Evolutionary conservation across 2,797 vertebrate genomes (phyloP).

Genomic region (Emys orbicularis): DNA sequence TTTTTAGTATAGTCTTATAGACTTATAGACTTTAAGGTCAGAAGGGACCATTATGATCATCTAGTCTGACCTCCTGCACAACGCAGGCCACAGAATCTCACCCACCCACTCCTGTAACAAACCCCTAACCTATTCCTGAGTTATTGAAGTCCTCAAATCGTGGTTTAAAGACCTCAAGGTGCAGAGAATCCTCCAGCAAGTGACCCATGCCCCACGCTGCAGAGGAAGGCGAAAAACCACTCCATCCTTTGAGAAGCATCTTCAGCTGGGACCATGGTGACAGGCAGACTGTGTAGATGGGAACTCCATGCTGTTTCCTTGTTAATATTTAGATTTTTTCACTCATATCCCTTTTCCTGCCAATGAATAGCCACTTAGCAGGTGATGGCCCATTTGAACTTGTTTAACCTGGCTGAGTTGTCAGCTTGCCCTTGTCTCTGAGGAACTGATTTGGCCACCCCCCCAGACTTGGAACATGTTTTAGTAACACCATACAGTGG

Average conservation of each 20-base stretch:
- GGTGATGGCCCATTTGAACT: neutral
- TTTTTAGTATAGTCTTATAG: neutral
- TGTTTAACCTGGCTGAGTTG: neutral
- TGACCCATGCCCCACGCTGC: too few species aligned
- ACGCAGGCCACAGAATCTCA: too few species aligned
- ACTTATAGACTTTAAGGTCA: too few species aligned
- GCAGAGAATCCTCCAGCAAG: too few species aligned
- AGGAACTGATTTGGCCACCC: neutral
- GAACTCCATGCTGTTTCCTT: neutral
- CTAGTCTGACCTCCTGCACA: too few species aligned
- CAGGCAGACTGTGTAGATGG: neutral
- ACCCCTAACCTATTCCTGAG: too few species aligned
- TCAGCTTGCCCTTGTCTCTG: neutral
- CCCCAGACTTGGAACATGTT: neutral
- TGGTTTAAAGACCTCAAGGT: too few species aligned
- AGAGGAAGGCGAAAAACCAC: neutral
- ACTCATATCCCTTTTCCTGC: neutral
- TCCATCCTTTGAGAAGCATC: neutral
- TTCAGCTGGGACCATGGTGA: neutral
- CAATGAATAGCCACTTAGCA: neutral
- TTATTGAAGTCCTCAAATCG: too few species aligned
- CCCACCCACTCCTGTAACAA: too few species aligned
- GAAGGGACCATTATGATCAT: too few species aligned
- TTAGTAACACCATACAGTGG: neutral
- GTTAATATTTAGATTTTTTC: neutral